Conservation (phyloP, 2,113 vertebrate species). For the Mirza zaza region DNA sequence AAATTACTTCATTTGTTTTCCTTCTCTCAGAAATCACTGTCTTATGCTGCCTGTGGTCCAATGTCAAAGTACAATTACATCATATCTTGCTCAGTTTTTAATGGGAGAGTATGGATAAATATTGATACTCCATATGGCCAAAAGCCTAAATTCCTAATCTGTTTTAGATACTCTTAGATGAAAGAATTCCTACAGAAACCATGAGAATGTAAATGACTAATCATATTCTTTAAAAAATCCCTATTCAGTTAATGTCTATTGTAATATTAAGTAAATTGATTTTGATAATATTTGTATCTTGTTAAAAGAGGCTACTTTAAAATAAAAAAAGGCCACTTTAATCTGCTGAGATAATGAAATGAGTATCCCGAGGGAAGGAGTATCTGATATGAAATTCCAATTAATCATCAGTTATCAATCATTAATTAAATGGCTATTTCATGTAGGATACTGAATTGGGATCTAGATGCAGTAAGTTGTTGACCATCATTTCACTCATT, state of each 20-base stretch:
- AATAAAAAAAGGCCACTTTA: background rate
- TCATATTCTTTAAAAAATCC: background rate
- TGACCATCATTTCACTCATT: background rate
- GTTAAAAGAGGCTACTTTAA: background rate
- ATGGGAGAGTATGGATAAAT: background rate
- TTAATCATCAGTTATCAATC: background rate
- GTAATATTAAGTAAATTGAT: background rate
- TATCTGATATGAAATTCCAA: background rate
- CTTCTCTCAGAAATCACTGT: background rate
- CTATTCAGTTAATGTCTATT: background rate
- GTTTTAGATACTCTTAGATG: background rate
- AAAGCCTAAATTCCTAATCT: background rate
- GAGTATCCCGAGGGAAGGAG: background rate
- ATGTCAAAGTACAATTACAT: background rate
- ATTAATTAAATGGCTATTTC: background rate
- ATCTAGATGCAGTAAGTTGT: background rate
- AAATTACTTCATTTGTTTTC: background rate
- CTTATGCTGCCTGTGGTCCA: background rate
- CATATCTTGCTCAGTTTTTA: background rate
- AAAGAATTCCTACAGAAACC: background rate
- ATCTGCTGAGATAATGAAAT: background rate
- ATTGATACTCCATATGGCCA: background rate
- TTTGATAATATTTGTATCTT: conserved; percentile 6
- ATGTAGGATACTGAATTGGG: background rate
- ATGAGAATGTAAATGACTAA: background rate